Evolutionary conservation across 1,140 invertebrate genomes (phyloP), one percentile per base, ranked within the genome.

Genomic region (Solen grandis): DNA sequence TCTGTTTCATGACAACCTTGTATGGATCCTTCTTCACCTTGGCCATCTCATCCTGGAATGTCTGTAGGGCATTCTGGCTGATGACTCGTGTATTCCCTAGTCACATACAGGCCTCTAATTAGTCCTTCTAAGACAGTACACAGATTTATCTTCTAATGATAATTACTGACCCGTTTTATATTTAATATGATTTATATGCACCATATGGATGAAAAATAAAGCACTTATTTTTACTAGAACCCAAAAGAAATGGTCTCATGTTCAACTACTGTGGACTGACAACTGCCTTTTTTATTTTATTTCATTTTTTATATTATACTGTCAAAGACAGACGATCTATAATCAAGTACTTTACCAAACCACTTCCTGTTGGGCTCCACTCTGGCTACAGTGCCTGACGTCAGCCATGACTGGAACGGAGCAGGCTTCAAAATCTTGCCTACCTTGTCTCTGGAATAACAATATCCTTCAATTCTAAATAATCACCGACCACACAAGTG

Each of bases 311-410:
- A n/a, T n/a, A n/a, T n/a, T n/a, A n/a, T n/a, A n/a, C n/a, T n/a
- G n/a, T n/a, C n/a, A n/a, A n/a, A n/a, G n/a, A n/a, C n/a, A n/a
- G n/a, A n/a, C n/a, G n/a, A n/a, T n/a, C n/a, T n/a, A n/a, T n/a
- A n/a, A n/a, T n/a, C n/a, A n/a, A n/a, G n/a, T n/a, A n/a, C n/a
- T 90, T 98, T 97, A 83, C 97, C 98, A 93, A 99, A 99, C 99
- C 99, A 99, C 92, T 97, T 98, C 88, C 97, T 96, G 84, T 97
- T 99, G 8, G 99, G 99, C 92, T 99, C 98, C 8, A 99, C 96
- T 62, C 99, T 94, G 41, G 98, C 97, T 87, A 96, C 94, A 1
- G 97, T 96, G 29, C 99, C 99, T 69, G 97, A 95, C n/a, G 95
- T 92, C 19, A 98, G 91, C 91, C 95, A 95, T 50, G 95, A 96